These are phyloP conservation scores for Orycteropus afer DNA, from an alignment of 2,113 vertebrate species.

Conservation along the genomic window DNA sequence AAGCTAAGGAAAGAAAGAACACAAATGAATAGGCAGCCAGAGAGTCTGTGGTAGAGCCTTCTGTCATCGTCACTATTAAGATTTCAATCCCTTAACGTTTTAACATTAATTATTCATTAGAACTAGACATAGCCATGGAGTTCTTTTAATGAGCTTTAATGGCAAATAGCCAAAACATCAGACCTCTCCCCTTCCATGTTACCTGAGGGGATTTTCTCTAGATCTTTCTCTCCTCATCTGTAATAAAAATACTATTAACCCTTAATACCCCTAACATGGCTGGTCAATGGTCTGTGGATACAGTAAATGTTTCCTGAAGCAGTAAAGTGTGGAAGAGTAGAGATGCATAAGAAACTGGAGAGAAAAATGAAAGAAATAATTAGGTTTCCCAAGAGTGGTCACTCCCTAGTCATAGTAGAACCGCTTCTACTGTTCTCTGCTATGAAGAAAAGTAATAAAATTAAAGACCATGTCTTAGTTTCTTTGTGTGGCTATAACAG, in stretches of 20 bases:
- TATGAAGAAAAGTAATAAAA: background rate
- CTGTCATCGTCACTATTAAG: conserved; percentile 59
- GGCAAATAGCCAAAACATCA: conserved; percentile 77
- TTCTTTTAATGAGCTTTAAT: conserved; percentile 71
- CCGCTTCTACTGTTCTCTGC: background rate
- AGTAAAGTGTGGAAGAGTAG: background rate
- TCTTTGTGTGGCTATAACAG: background rate
- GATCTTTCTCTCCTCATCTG: conserved; percentile 55
- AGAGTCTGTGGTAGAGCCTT: conserved; percentile 7
- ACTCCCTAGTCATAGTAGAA: background rate
- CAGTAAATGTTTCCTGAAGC: background rate
- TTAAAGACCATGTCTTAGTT: background rate
- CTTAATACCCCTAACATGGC: conserved; percentile 41
- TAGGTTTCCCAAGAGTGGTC: background rate
- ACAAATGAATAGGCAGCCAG: background rate
- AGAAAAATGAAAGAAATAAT: background rate
- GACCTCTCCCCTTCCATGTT: conserved; percentile 44
- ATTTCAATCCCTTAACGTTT: conserved; percentile 63
- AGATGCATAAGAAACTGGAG: background rate
- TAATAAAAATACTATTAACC: conserved; percentile 73
- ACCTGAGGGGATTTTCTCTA: conserved; percentile 71
- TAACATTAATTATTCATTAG: conserved; percentile 77
- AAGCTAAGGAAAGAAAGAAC: background rate
- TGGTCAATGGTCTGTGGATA: background rate
- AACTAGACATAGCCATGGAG: conserved; percentile 71